Base-by-base conservation (phyloP, 2,797 vertebrate species). In the Rhabdomys pumilio region DNA sequence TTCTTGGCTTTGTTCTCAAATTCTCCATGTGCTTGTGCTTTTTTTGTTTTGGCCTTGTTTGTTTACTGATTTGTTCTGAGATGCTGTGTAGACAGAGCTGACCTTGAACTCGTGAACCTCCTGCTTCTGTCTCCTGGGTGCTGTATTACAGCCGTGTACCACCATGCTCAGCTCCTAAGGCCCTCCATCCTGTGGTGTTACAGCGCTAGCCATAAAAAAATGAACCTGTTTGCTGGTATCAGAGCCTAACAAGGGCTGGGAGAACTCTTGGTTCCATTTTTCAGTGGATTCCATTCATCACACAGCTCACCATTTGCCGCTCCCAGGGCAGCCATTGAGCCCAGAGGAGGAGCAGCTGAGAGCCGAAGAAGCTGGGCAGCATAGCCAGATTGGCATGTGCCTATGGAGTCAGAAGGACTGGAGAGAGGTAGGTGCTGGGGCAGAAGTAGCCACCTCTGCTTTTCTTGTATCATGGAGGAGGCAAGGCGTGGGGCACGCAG, bases 251-350 rank as follows among this genome's bases (percentile, higher is more conserved):
- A 79, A 90, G 88, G 31, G 31, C 80, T 57, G 31, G 31, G 80
- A 61, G 41, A 76, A 75, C 82, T 29, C 8, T 0, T 6, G 31
- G 59, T 55, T 31, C 38, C 24, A 13, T 11, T n/a, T 47, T 47
- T 44, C 29, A 26, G 0, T 3, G 29, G 6, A 19, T 73, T 73
- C n/a, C 41, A 3, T 73, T 47, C 34, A 26, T 26, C 11, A 15
- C 0, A 2, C 0, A 3, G 65, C 63, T 61, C 5, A 3, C 44
- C 1, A 1, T 47, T 29, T 41, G 29, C 24, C 24, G 19, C 53
- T 41, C 13, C 53, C 69, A 38, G 82, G 3, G 34, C 2, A 4
- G 63, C 0, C 0, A 20, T 2, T 0, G 26, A 15, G 26, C 55
- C 0, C 26, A 9, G 44, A 67, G 92, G 50, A 41, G 61, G 81